A percentile compares a stretch with the other conserved stretches of the same genome.
Evolutionary conservation across 2,113 vertebrate species (phyloP).

Genomic region (Engystomops pustulosus): DNA sequence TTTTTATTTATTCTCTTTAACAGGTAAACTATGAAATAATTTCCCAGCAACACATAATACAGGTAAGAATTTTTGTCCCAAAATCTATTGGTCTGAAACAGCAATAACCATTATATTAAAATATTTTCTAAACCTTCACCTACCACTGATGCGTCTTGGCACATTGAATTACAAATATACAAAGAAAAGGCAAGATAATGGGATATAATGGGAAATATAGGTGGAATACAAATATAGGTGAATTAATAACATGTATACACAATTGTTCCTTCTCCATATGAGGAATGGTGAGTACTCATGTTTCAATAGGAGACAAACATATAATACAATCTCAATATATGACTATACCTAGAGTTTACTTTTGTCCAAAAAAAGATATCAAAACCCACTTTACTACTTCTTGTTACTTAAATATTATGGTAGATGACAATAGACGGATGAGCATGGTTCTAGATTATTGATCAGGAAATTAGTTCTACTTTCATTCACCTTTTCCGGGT

Average conservation of each 20-base stretch:
- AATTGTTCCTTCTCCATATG: not conserved
- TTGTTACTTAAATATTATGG: not conserved
- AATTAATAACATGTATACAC: not conserved
- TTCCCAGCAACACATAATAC: not conserved
- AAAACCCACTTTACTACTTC: not conserved
- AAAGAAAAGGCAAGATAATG: too few species aligned
- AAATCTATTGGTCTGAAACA: not conserved
- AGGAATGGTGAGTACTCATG: too few species aligned
- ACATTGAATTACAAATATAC: too few species aligned
- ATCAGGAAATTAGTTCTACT: too few species aligned
- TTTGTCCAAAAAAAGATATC: not conserved
- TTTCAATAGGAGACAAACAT: not conserved
- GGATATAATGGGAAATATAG: too few species aligned
- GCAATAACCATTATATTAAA: too few species aligned
- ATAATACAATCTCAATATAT: not conserved
- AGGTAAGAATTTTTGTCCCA: not conserved
- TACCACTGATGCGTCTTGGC: too few species aligned
- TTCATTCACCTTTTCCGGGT: not conserved
- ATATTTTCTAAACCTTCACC: too few species aligned
- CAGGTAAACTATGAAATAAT: slow-evolving; percentile 57
- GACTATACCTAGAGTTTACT: not conserved
- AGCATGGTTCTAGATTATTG: too few species aligned
- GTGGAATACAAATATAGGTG: not conserved
- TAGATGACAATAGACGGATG: not conserved
- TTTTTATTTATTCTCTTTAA: slow-evolving; percentile 39